Percentiles rank a stretch among this genome's conserved stretches.
These are phyloP conservation scores for Ophion ventricosus DNA, from an alignment of 2,888 invertebrate species.

Conservation along the genomic window DNA sequence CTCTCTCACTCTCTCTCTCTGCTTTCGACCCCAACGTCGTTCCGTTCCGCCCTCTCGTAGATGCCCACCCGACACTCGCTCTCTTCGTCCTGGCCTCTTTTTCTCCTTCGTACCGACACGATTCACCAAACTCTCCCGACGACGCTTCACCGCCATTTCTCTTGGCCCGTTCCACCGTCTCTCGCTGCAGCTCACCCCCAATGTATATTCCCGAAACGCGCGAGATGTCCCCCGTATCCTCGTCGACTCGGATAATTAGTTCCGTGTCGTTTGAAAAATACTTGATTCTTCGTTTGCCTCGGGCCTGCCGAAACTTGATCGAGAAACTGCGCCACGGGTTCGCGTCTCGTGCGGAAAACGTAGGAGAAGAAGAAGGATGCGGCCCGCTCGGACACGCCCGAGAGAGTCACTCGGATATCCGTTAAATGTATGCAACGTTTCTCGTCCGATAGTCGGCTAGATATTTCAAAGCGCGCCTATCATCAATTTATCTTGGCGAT, in stretches of 20 bases:
- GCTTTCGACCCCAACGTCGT: conserved; percentile 50
- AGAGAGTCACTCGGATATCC: conserved; percentile 35
- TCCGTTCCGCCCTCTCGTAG: conserved; percentile 52
- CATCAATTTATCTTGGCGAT: neutral
- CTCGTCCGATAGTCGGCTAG: neutral
- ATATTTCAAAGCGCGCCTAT: conserved; percentile 5
- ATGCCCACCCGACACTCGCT: conserved; percentile 57
- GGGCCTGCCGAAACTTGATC: conserved; percentile 58
- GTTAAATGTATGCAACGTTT: no score
- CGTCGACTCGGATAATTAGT: conserved; percentile 70
- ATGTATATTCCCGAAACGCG: conserved; percentile 49
- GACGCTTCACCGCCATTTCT: conserved; percentile 63
- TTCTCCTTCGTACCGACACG: conserved; percentile 38
- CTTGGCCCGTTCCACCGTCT: conserved; percentile 49
- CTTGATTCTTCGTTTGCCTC: conserved; percentile 60
- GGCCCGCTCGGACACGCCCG: neutral
- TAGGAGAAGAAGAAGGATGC: conserved; percentile 4
- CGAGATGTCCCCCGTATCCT: conserved; percentile 61
- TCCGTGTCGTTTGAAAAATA: conserved; percentile 65
- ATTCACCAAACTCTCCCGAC: conserved; percentile 64
- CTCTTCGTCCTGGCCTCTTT: conserved; percentile 51
- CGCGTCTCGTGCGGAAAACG: neutral
- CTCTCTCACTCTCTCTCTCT: conserved; percentile 52
- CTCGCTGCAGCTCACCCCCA: conserved; percentile 3
- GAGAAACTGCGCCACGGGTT: conserved; percentile 49